Percentiles rank a stretch among this genome's conserved stretches.
These are phyloP conservation scores for Candoia aspera DNA, from an alignment of 2,113 vertebrate genomes.

Conservation along the genomic window DNA sequence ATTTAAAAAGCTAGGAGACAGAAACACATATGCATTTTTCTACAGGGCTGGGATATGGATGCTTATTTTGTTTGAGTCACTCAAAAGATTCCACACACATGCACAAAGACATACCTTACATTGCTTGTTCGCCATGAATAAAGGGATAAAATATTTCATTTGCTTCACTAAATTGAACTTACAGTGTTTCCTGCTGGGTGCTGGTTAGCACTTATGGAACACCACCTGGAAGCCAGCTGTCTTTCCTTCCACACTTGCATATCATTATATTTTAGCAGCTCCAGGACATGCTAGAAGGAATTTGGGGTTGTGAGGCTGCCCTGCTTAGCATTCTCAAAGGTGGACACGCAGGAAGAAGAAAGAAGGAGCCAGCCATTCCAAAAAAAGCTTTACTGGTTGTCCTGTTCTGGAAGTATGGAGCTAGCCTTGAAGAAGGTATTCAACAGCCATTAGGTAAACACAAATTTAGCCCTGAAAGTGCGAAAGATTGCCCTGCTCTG, in stretches of 20 bases:
- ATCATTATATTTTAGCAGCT: constrained; percentile 68
- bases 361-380: neutral
- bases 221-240: constrained; percentile 72
- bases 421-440: neutral
- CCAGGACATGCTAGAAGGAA: constrained; percentile 57
- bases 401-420: neutral
- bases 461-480: neutral
- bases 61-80: constrained; percentile 39
- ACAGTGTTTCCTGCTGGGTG: constrained; percentile 67
- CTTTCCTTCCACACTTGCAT: constrained; percentile 68
- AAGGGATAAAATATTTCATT: constrained; percentile 70
- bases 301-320: constrained; percentile 47
- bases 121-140: constrained; percentile 62
- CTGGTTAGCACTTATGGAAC: constrained; percentile 66
- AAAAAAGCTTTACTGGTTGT: neutral
- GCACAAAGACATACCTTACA: neutral
- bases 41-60: neutral
- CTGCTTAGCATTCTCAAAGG: constrained; percentile 21
- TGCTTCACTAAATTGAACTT: constrained; percentile 69
- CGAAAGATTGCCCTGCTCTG: neutral
- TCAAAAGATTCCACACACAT: constrained; percentile 28
- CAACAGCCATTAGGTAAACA: neutral
- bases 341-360: neutral
- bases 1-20: neutral
- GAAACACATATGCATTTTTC: neutral